Conservation (phyloP, 2,113 vertebrate genomes). For the Ameiurus melas region DNA sequence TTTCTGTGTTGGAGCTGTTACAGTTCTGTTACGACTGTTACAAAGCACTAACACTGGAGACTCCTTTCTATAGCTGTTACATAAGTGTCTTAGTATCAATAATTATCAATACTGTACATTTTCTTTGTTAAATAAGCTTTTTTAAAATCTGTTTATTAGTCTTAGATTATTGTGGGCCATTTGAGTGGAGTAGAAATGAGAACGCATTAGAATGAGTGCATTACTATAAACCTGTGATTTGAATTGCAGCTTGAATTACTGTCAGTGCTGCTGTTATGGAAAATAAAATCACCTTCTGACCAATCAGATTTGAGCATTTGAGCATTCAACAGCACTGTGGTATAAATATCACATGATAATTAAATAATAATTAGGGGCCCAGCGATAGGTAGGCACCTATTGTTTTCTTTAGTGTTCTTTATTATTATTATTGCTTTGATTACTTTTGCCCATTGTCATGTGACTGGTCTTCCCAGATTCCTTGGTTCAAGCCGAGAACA, state of each 20-base stretch:
- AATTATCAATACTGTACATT: neutral
- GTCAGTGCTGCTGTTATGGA: neutral
- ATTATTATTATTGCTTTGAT: too few relatives aligned
- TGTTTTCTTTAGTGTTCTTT: too few relatives aligned
- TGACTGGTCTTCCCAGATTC: too few relatives aligned
- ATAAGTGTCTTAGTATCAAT: neutral
- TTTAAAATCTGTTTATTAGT: neutral
- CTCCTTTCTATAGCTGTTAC: neutral
- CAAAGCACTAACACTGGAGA: neutral
- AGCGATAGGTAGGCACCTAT: too few relatives aligned
- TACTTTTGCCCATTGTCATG: too few relatives aligned
- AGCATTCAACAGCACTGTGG: neutral
- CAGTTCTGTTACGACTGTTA: neutral
- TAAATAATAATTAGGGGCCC: too few relatives aligned
- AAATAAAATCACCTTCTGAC: neutral
- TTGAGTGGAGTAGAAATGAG: neutral
- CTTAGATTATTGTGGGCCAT: neutral
- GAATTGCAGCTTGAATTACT: neutral
- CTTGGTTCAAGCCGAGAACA: too few relatives aligned
- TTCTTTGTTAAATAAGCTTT: neutral
- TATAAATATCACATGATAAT: neutral
- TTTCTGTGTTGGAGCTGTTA: neutral
- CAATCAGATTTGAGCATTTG: constrained; percentile 1
- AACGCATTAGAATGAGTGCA: neutral
- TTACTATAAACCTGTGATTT: neutral